phyloP scores from a whole-genome alignment of 2,113 vertebrate genomes.

The Mobula hypostoma region DNA sequence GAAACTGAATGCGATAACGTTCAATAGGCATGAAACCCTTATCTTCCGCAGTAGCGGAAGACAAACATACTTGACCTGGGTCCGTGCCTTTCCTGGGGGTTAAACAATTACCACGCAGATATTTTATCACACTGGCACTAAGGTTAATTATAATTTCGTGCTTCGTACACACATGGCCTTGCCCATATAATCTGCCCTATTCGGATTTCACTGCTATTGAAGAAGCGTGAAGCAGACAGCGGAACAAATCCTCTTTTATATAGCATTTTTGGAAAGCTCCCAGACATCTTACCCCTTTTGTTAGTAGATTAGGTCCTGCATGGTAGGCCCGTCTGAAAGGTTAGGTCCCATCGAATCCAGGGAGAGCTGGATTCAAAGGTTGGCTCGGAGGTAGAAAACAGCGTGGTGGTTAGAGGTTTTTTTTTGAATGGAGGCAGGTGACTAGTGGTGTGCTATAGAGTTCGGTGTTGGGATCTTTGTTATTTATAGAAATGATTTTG shows the following conservation, averaged over 20 bases:
- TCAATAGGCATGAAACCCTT: too few relatives aligned
- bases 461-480: too few relatives aligned
- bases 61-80: too few relatives aligned
- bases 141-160: neutral
- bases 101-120: neutral
- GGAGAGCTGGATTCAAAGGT: too few relatives aligned
- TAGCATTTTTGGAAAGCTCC: neutral
- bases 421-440: too few relatives aligned
- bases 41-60: neutral
- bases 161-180: neutral
- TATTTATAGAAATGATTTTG: too few relatives aligned
- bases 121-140: neutral
- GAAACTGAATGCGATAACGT: neutral
- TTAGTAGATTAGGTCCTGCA: too few relatives aligned
- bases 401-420: too few relatives aligned
- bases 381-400: too few relatives aligned
- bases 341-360: too few relatives aligned
- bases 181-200: neutral
- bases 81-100: neutral
- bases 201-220: conserved; percentile 5
- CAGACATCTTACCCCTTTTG: neutral
- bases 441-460: too few relatives aligned
- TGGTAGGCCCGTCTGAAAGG: too few relatives aligned
- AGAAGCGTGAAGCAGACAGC: neutral
- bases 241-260: neutral